Evolutionary conservation across 2,888 invertebrate genomes (phyloP).

Genomic region (Mythimna pallens): DNA sequence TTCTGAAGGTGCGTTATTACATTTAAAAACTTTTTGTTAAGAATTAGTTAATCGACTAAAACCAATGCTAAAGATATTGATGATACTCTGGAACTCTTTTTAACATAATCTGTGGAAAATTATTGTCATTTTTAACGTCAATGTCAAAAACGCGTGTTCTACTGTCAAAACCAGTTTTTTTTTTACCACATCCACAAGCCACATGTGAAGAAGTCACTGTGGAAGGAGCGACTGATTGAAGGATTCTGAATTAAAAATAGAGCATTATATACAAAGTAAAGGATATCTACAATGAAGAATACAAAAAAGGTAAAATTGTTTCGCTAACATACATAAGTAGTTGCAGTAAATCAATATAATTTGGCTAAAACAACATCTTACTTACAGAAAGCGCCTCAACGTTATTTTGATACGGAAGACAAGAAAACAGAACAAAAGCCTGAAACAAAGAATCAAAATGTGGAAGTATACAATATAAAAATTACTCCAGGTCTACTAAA

Average conservation of each 20-base stretch:
- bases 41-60: neutral
- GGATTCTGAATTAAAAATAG: slow-evolving; percentile 8
- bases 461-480: slow-evolving; percentile 83
- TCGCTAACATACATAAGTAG: neutral
- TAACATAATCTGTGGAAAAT: slow-evolving; percentile 19
- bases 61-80: neutral
- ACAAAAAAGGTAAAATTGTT: slow-evolving; percentile 60
- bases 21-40: neutral
- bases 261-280: slow-evolving; percentile 1
- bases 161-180: slow-evolving; percentile 21
- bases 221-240: neutral
- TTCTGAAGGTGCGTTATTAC: too few species aligned
- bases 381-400: slow-evolving; percentile 72
- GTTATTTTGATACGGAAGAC: slow-evolving; percentile 77
- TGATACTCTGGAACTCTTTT: neutral
- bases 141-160: slow-evolving; percentile 10
- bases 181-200: slow-evolving; percentile 22
- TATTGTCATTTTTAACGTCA: slow-evolving; percentile 15
- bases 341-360: neutral
- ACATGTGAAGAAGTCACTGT: slow-evolving; percentile 15
- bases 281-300: slow-evolving; percentile 61
- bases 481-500: slow-evolving; percentile 76
- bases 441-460: slow-evolving; percentile 58
- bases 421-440: slow-evolving; percentile 56
- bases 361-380: slow-evolving; percentile 1